Evolutionary conservation across 2,888 invertebrate species (phyloP), one percentile per base, ranked within the genome.

Genomic region (Empis livida): DNA sequence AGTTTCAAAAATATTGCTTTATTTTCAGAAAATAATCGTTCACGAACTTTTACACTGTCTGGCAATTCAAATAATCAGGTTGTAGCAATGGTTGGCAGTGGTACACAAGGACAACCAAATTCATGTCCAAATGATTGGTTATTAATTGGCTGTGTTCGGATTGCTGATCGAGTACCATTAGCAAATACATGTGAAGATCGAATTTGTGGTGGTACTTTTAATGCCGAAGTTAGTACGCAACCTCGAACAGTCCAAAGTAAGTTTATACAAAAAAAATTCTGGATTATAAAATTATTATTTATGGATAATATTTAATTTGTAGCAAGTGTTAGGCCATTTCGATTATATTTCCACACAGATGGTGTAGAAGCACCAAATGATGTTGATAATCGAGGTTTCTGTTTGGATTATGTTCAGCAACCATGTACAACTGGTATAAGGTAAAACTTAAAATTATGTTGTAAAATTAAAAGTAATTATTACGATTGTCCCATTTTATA

Each of bases 261-360:
- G 80, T 75, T 47, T 10, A 17, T 15, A 15, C 8, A 15, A 15
- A 16, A 4, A 14, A 11, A 8, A 3, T 30, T 27, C 27, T 46
- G 13, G 5, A 2, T 39, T 10, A 2, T 17, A 27, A n/a, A 27
- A 41, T 27, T 23, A 5, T 5, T 4, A 2, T n/a, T 23, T 27
- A 2, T 23, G 3, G 10, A 1, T n/a, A 1, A 23, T 41, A 13
- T 10, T 13, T 10, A 14, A 3, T 23, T 70, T 69, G 48, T 68
- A 88, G 88, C 85, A 62, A 84, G 79, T 43, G 82, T 86, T 5
- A 83, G 84, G 56, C 89, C 89, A 0, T 89, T 89, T 57, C 75
- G 87, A 5, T 62, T 90, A 2, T 78, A 79, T 61, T 86, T 84
- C 54, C 89, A 89, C 57, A 78, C 86, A 0, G 87, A 90, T 64